A percentile compares a stretch with the other conserved stretches of the same genome.
Conservation (phyloP, 2,888 invertebrate genomes). For the Lymantria monacha region DNA sequence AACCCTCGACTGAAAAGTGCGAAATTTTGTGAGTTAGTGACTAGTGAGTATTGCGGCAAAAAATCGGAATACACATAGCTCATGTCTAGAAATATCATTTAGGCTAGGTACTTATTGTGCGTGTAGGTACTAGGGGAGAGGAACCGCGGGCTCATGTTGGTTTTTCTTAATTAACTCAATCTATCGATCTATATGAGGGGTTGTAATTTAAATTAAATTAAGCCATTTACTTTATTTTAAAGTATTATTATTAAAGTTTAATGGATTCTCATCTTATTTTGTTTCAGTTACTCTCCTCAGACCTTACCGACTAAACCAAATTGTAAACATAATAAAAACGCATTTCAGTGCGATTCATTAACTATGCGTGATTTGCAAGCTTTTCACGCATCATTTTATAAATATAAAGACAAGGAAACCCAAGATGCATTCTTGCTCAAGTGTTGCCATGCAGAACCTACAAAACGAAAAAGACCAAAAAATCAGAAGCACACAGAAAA, state of each 20-base stretch:
- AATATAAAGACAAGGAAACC: not conserved
- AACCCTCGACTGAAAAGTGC: too few relatives aligned
- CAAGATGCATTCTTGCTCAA: not conserved
- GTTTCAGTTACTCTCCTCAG: not conserved
- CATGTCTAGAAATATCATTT: conserved; percentile 5
- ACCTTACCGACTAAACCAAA: not conserved
- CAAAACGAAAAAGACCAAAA: not conserved
- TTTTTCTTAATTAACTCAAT: too few relatives aligned
- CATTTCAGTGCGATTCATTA: not conserved
- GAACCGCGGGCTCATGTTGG: too few relatives aligned
- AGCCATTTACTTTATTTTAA: not conserved
- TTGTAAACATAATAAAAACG: not conserved
- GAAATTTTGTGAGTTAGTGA: too few relatives aligned
- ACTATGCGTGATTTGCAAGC: not conserved
- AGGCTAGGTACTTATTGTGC: too few relatives aligned
- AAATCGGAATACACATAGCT: conserved; percentile 23
- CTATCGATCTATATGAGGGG: too few relatives aligned
- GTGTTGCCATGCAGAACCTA: not conserved
- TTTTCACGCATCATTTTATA: not conserved
- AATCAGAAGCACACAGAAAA: not conserved
- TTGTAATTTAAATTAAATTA: not conserved
- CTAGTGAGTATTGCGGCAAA: not conserved
- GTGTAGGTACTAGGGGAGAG: too few relatives aligned
- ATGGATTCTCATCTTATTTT: not conserved
- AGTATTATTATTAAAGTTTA: not conserved